phyloP scores from a whole-genome alignment of 2,888 invertebrate genomes.

The Metacarcinus magister region DNA sequence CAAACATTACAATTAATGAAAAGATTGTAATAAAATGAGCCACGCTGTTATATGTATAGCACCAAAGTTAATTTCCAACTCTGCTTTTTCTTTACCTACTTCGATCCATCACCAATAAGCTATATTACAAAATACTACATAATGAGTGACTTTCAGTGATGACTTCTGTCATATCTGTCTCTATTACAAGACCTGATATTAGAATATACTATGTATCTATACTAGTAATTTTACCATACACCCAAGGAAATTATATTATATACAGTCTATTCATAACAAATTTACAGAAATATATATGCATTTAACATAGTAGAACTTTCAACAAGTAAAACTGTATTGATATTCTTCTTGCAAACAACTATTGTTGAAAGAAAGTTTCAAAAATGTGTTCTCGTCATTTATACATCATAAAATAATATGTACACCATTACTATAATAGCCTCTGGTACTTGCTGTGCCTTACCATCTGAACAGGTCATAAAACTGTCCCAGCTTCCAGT shows the following conservation, averaged over 20 bases:
- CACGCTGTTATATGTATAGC: neutral
- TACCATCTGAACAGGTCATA: conserved; percentile 61
- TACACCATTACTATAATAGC: neutral
- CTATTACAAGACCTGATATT: neutral
- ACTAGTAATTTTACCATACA: neutral
- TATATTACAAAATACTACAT: conserved; percentile 9
- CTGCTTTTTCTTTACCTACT: neutral
- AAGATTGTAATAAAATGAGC: neutral
- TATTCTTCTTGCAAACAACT: neutral
- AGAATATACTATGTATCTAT: neutral
- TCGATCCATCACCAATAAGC: neutral
- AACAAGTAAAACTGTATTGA: neutral
- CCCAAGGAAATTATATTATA: neutral
- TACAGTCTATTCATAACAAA: neutral
- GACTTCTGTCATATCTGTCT: neutral
- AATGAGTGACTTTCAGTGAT: neutral
- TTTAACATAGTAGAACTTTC: neutral
- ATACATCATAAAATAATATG: neutral
- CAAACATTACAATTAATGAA: neutral
- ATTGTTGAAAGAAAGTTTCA: neutral
- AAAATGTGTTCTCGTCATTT: neutral
- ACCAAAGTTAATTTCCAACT: neutral
- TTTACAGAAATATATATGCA: conserved; percentile 1
- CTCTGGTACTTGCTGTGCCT: conserved; percentile 10
- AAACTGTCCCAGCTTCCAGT: conserved; percentile 51